Evolutionary conservation across 2,888 invertebrate species (phyloP), one percentile per base, ranked within the genome.

Genomic region (Acrobasis suavella): DNA sequence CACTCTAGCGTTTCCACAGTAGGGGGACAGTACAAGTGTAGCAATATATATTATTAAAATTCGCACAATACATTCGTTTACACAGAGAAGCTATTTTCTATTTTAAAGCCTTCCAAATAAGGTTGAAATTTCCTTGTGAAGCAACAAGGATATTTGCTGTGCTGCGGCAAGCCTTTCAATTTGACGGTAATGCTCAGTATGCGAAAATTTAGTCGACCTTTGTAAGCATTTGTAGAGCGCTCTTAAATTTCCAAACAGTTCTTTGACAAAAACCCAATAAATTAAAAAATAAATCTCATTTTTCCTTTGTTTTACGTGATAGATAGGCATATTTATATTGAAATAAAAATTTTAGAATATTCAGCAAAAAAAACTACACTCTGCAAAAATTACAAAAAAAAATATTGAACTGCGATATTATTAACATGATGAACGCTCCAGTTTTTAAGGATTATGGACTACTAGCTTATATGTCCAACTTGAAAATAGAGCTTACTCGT

Each of bases 141-240:
- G 12, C 2, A 6, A 46, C 46, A 7, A 46, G 14, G 46, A n/a
- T 46, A 46, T 46, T 46, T 46, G 46, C n/a, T 46, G 46, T 46
- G 51, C 22, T 51, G 76, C 75, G 79, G 77, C 71, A 77, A 80
- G 83, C 80, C 81, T 83, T 83, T 83, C 84, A 86, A 84, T 86
- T 83, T 82, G 17, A 78, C 77, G 79, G 81, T 85, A 83, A 84
- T 83, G 85, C 76, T 85, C 80, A 76, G 85, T 82, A 85, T 85
- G 86, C 84, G 83, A 85, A 85, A 84, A 85, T 83, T 85, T 84
- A 83, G 83, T 81, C 83, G 81, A 82, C 82, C 84, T 83, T 79
- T 82, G 80, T 81, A 82, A 83, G 83, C 82, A 84, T 75, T 77
- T 80, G 77, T 80, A n/a, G 14, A n/a, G 14, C n/a, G 14, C n/a